phyloP scores from a whole-genome alignment of 2,888 invertebrate genomes.

The Matsumyia berberina region DNA sequence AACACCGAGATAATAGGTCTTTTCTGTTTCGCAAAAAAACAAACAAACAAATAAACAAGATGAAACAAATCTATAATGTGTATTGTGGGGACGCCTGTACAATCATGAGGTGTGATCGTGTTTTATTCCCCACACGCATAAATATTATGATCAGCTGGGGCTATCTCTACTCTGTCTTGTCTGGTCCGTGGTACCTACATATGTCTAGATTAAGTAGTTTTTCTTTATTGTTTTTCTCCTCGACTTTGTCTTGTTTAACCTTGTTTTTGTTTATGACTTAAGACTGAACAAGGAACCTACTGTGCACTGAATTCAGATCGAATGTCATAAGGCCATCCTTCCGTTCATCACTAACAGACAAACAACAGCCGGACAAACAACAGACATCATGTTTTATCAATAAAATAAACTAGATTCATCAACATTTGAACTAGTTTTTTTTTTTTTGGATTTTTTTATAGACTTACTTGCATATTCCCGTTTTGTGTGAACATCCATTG shows the following conservation, averaged over 20 bases:
- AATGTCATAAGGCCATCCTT: constrained; percentile 26
- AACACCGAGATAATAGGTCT: constrained; percentile 56
- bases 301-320: constrained; percentile 31
- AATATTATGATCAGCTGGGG: constrained; percentile 67
- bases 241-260: constrained; percentile 11
- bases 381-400: constrained; percentile 11
- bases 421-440: constrained; percentile 28
- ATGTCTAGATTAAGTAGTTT: constrained; percentile 26
- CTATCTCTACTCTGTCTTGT: constrained; percentile 4
- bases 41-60: constrained; percentile 48
- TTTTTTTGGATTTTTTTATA: neutral
- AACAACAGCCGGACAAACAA: too few species aligned
- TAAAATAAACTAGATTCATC: constrained; percentile 12
- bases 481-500: constrained; percentile 94
- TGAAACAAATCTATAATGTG: constrained; percentile 12
- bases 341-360: neutral
- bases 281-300: neutral
- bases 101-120: constrained; percentile 72
- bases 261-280: constrained; percentile 30
- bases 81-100: constrained; percentile 13
- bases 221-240: neutral
- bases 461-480: constrained; percentile 97
- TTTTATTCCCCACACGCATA: constrained; percentile 52
- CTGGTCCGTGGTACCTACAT: constrained; percentile 1
- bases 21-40: constrained; percentile 38